A percentile compares a stretch with the other conserved stretches of the same genome.
These are phyloP conservation scores for Podabrus alpinus DNA, from an alignment of 2,888 invertebrate species.

Conservation along the genomic window DNA sequence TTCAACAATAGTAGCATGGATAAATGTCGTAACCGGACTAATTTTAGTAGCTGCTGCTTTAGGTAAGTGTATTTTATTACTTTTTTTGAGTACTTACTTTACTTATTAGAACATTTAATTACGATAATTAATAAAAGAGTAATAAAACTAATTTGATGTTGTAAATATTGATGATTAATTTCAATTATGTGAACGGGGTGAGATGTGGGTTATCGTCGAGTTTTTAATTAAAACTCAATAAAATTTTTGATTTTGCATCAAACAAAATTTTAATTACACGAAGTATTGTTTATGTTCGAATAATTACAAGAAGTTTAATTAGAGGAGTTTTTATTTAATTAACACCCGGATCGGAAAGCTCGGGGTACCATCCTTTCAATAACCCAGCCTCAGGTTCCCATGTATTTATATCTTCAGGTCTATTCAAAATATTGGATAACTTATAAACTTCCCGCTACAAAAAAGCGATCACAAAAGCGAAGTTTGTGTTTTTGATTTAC, in stretches of 20 bases:
- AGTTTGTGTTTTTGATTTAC: background rate
- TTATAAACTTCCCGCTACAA: too few species aligned
- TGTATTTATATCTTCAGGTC: background rate
- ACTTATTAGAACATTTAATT: background rate
- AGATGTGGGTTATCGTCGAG: background rate
- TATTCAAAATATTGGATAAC: background rate
- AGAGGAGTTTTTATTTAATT: background rate
- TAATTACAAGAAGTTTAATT: background rate
- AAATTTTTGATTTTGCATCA: background rate
- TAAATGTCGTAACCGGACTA: constrained; percentile 47
- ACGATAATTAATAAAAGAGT: background rate
- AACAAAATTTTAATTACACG: background rate
- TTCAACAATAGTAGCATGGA: constrained; percentile 50
- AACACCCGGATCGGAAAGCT: background rate
- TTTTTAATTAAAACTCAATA: background rate
- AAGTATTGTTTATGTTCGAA: background rate
- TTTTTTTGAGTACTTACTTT: too few species aligned
- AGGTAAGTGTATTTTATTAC: constrained; percentile 48
- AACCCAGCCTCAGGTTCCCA: background rate
- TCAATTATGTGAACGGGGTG: background rate
- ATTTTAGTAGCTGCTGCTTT: constrained; percentile 46
- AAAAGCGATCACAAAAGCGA: background rate
- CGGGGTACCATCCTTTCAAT: background rate
- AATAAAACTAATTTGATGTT: background rate
- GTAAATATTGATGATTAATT: background rate